Base-by-base conservation (phyloP, 2,113 vertebrate species). In the Cebidichthys violaceus region DNA sequence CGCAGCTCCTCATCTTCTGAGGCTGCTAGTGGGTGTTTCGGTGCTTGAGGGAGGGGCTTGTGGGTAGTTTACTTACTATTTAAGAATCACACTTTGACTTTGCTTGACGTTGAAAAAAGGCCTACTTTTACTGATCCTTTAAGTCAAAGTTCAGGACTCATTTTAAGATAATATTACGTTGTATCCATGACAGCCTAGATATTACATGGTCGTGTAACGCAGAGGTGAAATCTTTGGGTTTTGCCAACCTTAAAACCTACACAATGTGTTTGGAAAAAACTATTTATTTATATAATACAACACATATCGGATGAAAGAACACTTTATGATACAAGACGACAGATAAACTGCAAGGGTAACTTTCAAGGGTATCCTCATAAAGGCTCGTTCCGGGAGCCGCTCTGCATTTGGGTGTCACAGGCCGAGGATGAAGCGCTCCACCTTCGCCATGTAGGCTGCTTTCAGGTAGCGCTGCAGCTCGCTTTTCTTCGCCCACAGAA, bases 391-490 rank as follows among this genome's bases (percentile, higher is more conserved):
- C 37, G 27, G 15, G 43, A 71, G 31, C 62, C 55, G 29, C 14
- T 54, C 2, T 14, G 17, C 29, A 50, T 65, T 31, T 20, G 4
- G 54, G 37, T 1, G 13, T 97, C 89, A 99, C 70, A 96, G 75
- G 84, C 90, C 90, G 88, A 97, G 75, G 69, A 99, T 77, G 90
- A 99, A 98, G 47, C 73, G 89, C 35, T 92, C 92, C 9, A 99
- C 96, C 94, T 97, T 97, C 75, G 93, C 94, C 92, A 96, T 83
- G 92, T 99, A 99, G 4, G 94, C 94, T 0, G 95, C 94, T 64
- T 96, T 96, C 92, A 99, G 93, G 84, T 97, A 97, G 88, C 94
- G 91, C 66, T 94, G 94, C 86, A 99, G 90, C 87, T 99, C 98
- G 0, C 95, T 94, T 84, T 96, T 96, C 77, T 93, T 96, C 91